phyloP scores from a whole-genome alignment of 2,888 invertebrate genomes.

The Danaus chrysippus region DNA sequence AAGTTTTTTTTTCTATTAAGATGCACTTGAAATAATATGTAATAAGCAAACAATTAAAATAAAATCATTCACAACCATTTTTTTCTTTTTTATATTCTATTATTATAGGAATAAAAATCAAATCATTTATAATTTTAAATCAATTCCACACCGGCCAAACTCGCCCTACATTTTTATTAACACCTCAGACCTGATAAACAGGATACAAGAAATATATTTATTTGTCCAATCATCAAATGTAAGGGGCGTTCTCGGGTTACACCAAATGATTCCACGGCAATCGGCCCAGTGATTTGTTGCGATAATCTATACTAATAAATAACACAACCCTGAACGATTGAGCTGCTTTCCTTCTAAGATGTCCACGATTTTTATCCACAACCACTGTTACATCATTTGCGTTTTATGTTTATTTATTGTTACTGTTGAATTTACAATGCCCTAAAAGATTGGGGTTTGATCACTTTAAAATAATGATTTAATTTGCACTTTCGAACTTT shows the following conservation, averaged over 20 bases:
- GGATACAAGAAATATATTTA: conserved; percentile 79
- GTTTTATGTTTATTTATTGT: conserved; percentile 19
- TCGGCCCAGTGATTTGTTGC: conserved; percentile 72
- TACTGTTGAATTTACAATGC: background rate
- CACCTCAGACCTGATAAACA: conserved; percentile 76
- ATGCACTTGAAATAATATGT: too few species aligned
- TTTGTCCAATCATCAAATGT: conserved; percentile 78
- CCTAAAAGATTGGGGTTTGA: background rate
- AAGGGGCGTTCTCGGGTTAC: conserved; percentile 77
- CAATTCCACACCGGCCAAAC: conserved; percentile 32
- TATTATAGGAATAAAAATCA: background rate
- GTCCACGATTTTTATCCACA: conserved; percentile 17
- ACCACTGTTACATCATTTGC: conserved; percentile 24
- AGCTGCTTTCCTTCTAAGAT: conserved; percentile 64
- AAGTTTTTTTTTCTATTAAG: too few species aligned
- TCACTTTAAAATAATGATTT: background rate
- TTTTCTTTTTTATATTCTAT: too few species aligned
- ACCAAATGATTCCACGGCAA: conserved; percentile 69
- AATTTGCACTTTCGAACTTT: background rate
- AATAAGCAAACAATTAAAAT: too few species aligned
- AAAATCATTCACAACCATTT: too few species aligned
- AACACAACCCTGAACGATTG: conserved; percentile 71
- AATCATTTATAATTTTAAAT: conserved; percentile 15
- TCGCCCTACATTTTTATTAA: conserved; percentile 77
- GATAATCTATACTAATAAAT: conserved; percentile 76